phyloP scores from a whole-genome alignment of 1,140 invertebrate genomes.

The Steinernema khuongi region DNA sequence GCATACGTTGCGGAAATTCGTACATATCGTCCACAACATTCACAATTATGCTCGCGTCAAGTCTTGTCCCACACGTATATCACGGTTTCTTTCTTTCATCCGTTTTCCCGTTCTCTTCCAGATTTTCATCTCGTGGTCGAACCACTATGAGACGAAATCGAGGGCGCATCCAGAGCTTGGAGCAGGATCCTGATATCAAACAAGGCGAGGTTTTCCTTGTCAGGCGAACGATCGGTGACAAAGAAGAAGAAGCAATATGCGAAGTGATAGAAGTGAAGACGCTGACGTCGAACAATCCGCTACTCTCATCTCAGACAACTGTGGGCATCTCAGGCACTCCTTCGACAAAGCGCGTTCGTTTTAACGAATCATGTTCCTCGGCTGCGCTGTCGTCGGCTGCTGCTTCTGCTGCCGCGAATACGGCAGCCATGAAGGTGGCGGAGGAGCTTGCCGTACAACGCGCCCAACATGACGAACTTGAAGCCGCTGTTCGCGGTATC shows the following conservation, averaged over 20 bases:
- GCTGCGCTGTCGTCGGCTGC: background rate
- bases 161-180: background rate
- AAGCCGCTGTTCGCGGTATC: background rate
- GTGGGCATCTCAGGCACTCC: background rate
- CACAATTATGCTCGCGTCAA: too few relatives aligned
- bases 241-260: background rate
- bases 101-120: background rate
- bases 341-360: background rate
- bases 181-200: background rate
- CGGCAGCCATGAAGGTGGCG: background rate
- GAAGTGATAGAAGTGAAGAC: background rate
- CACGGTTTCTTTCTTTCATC: background rate
- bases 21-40: too few relatives aligned
- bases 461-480: slow-evolving; percentile 4
- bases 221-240: background rate
- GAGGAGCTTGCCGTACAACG: background rate
- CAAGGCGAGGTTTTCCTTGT: background rate
- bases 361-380: background rate
- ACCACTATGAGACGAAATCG: background rate
- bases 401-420: background rate
- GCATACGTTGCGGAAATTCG: too few relatives aligned
- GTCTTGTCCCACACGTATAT: too few relatives aligned
- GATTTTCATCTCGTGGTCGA: too few relatives aligned
- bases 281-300: background rate
- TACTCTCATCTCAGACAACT: background rate